Base-by-base conservation (phyloP, 2,113 vertebrate genomes). In the Formicarius rufipectus region DNA sequence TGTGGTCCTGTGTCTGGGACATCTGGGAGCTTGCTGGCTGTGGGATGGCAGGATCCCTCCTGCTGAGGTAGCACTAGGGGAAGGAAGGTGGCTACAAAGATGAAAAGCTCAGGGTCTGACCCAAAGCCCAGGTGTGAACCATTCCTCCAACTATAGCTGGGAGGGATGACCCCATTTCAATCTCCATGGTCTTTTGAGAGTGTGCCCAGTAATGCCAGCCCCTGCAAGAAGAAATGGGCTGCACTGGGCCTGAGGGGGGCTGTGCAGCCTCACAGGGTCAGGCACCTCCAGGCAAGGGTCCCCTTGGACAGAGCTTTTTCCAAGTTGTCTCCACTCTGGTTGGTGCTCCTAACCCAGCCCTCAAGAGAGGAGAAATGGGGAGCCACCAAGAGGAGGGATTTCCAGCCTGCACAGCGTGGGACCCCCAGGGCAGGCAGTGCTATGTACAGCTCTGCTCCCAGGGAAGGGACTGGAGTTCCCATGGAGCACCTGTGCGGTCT, bases 231-330 rank as follows among this genome's bases (percentile, higher is more conserved):
- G 14, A 84, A 91, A 80, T 0, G 0, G 12, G 2, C 35, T 60
- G 55, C 25, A 68, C 14, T 5, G 37, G 35, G 25, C 17, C 13
- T 22, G 40, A n/a, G 64, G 39, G 30, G 23, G 15, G 23, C 35
- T 47, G 40, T 0, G 0, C 44, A 47, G 53, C 49, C 33, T 60
- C 3, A 1, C 20, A 0, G 1, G 28, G 33, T 12, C 3, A 0
- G 33, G 55, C 8, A 55, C 1, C 23, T 73, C 55, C 7, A 12
- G 44, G 30, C 2, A 1, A 77, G 15, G 33, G 9, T 44, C 72
- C 40, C 24, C 15, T 27, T 31, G 68, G 44, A 49, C 18, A 77
- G 69, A 92, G 35, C 42, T 40, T 66, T 52, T 14, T 55, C 30
- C 24, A 37, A 3, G 16, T 37, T 82, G 50, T 82, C 37, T n/a